A percentile compares a stretch with the other conserved stretches of the same genome.
Evolutionary conservation across 1,140 invertebrate genomes (phyloP).

Genomic region (Diabrotica virgifera): DNA sequence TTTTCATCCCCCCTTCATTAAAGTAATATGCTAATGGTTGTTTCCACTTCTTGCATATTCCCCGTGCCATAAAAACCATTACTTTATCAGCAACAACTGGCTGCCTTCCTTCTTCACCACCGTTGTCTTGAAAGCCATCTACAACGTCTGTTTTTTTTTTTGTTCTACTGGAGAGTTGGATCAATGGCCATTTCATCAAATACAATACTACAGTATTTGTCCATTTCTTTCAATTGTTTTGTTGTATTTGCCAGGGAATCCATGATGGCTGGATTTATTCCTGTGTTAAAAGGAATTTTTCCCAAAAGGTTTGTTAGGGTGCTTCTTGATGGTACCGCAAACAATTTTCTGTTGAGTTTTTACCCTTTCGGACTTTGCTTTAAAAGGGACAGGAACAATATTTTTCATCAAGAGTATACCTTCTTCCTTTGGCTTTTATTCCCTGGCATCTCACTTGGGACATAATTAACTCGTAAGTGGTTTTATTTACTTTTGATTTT

Average conservation of each 20-base stretch:
- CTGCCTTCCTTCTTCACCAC: conserved; percentile 3
- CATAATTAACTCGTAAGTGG: conserved; percentile 23
- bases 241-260: too few relatives aligned
- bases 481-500: conserved; percentile 13
- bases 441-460: conserved; percentile 22
- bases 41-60: conserved; percentile 20
- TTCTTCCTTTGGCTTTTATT: conserved; percentile 21
- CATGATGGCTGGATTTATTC: too few relatives aligned
- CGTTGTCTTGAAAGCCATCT: conserved; percentile 19
- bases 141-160: conserved; percentile 14
- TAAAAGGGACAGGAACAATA: conserved; percentile 32
- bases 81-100: conserved; percentile 18
- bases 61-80: conserved; percentile 18
- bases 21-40: conserved; percentile 17
- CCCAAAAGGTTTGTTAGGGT: conserved; percentile 32
- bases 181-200: too few relatives aligned
- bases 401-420: conserved; percentile 34
- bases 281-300: too few relatives aligned
- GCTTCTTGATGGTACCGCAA: conserved; percentile 29
- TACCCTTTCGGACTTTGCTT: conserved; percentile 38
- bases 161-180: background rate
- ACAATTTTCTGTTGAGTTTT: conserved; percentile 29
- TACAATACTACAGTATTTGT: too few relatives aligned
- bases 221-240: too few relatives aligned
- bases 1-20: background rate